Evolutionary conservation across 92 coral and sea anemone genomes (phyloP), one percentile per base, ranked within the genome.

Genomic region (Diadumene lineata): DNA sequence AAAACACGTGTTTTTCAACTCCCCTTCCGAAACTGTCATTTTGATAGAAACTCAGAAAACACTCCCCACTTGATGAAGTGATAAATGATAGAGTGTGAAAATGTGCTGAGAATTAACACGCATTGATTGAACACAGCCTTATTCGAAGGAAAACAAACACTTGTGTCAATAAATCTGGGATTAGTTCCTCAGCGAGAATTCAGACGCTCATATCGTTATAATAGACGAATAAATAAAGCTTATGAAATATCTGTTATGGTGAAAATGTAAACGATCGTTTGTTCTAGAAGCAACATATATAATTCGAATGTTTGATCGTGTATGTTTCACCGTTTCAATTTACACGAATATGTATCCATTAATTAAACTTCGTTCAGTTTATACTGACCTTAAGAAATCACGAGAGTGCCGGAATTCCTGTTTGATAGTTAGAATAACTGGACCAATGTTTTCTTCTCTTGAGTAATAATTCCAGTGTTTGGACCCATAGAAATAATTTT

Each of bases 401-500:
- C 74, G 86, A n/a, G 97, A 86, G 62, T 84, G 93, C 0, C 89
- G 92, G 64, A 72, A 81, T 85, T 92, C 99, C 55, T 85, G 90
- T 74, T 92, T 96, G 11, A 96, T 43, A 31, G 93, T 89, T 72
- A 96, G 50, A 13, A 96, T 74, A 11, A 96, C 83, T 0, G 88
- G 89, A 1, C 97, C 99, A 38, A 96, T 78, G 31, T 92, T 84
- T 0, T 73, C 88, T 62, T 96, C 99, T 38, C 74, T 83, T 24
- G 75, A 86, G 60, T 73, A 92, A 64, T 81, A 96, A 60, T 86
- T 96, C 97, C 99, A 96, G 63, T 96, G 99, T 76, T 89, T 92
- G 22, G 91, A 81, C 27, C 99, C 99, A 68, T 96, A 92, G 64
- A 96, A 96, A 50, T 75, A 96, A 25, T 87, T 77, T 60, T 87